Percentiles rank a stretch among this genome's conserved stretches.
Conservation (phyloP, 2,888 invertebrate genomes). For the Cactoblastis cactorum region DNA sequence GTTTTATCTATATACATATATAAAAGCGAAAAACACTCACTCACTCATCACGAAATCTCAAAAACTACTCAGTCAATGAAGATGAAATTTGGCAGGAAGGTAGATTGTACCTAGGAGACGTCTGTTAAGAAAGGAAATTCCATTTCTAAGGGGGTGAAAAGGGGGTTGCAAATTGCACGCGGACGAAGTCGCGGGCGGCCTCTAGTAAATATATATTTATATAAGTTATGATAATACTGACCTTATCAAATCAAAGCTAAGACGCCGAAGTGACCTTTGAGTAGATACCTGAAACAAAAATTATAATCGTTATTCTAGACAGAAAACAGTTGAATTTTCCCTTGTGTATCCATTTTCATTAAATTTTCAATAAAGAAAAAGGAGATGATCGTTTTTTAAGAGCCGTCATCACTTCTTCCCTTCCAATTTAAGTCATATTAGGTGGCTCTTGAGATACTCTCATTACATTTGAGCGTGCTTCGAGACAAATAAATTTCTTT, state of each 20-base stretch:
- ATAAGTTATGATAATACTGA: not conserved
- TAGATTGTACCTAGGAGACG: too few relatives aligned
- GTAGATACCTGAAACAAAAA: not conserved
- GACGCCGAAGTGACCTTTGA: not conserved
- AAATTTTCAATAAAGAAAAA: slow-evolving; percentile 2
- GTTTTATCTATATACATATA: too few relatives aligned
- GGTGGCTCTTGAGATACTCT: slow-evolving; percentile 8
- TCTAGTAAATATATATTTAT: not conserved
- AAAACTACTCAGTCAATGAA: too few relatives aligned
- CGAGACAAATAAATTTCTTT: not conserved
- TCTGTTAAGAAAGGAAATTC: too few relatives aligned
- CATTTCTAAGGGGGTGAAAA: too few relatives aligned
- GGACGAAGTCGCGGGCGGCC: too few relatives aligned
- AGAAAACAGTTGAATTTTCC: not conserved
- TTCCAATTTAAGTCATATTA: slow-evolving; percentile 6
- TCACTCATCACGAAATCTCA: too few relatives aligned
- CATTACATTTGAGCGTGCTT: not conserved
- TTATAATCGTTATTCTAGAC: not conserved
- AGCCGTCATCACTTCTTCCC: not conserved
- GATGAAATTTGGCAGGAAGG: too few relatives aligned
- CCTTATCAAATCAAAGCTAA: not conserved
- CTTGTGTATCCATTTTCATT: not conserved
- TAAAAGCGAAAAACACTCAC: too few relatives aligned
- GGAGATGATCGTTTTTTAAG: not conserved
- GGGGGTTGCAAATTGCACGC: too few relatives aligned